Percentiles rank a stretch among this genome's conserved stretches.
These are phyloP conservation scores for Eudyptes chrysolophus DNA, from an alignment of 2,113 vertebrate genomes.

Conservation along the genomic window DNA sequence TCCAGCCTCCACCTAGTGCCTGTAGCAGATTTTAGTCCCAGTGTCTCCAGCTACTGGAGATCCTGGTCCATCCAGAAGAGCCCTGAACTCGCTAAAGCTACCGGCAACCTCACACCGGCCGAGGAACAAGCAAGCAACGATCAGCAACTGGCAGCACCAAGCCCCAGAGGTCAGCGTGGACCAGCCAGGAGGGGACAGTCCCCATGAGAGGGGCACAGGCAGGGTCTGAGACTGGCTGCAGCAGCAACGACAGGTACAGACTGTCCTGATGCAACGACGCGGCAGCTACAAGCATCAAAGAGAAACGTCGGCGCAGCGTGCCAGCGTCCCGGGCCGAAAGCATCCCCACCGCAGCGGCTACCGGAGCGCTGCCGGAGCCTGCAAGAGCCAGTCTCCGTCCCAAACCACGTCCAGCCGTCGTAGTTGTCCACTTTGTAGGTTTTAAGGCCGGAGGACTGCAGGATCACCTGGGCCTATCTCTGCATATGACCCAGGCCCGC, in stretches of 20 bases:
- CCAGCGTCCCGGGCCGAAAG: not conserved
- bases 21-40: not conserved
- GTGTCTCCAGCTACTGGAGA: not conserved
- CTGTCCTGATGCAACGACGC: not conserved
- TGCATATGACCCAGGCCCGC: not conserved
- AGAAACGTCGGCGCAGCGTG: fast-evolving
- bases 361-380: not conserved
- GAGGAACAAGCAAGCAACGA: fast-evolving
- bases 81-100: not conserved
- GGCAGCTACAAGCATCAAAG: not conserved
- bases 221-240: not conserved
- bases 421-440: not conserved
- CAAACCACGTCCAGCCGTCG: not conserved
- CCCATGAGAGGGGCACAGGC: not conserved
- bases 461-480: not conserved
- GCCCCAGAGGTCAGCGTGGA: not conserved
- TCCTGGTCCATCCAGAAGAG: not conserved
- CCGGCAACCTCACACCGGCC: fast-evolving
- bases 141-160: not conserved
- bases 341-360: not conserved
- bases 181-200: not conserved
- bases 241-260: not conserved
- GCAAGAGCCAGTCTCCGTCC: not conserved
- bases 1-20: not conserved
- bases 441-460: not conserved